Conservation (phyloP, 2,888 invertebrate genomes). For the Deroplatys truncata region DNA sequence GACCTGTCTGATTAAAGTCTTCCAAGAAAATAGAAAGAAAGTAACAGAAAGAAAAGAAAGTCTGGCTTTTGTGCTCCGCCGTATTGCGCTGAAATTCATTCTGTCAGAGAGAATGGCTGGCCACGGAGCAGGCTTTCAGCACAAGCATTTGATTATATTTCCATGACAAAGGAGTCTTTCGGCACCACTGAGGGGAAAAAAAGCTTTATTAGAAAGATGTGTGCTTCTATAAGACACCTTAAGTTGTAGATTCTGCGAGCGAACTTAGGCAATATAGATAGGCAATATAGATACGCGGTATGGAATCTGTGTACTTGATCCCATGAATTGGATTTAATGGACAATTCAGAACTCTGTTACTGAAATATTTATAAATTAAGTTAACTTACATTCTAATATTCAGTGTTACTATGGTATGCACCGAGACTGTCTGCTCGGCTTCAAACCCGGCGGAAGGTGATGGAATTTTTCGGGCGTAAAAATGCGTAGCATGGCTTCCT, state of each 20-base stretch:
- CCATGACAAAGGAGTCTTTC: background rate
- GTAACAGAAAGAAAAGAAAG: background rate
- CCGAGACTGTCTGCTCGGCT: no score
- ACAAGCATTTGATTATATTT: background rate
- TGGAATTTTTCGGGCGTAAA: no score
- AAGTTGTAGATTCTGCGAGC: background rate
- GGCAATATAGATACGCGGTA: no score
- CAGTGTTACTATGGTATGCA: no score
- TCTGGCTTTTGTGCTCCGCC: background rate
- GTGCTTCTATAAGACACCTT: background rate
- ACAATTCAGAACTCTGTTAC: no score
- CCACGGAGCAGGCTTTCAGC: background rate
- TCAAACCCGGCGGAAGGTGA: no score
- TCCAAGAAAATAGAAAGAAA: background rate
- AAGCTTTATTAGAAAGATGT: background rate
- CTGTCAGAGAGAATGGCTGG: background rate
- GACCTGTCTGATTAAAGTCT: background rate
- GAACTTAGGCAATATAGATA: background rate
- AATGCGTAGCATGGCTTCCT: no score
- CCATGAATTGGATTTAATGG: no score
- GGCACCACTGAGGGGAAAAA: background rate
- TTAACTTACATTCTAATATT: no score
- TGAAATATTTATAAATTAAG: no score
- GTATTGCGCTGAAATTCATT: background rate
- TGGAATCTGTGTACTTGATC: no score